These are phyloP conservation scores for Iguana delicatissima DNA, from an alignment of 2,797 vertebrate species.

Conservation along the genomic window DNA sequence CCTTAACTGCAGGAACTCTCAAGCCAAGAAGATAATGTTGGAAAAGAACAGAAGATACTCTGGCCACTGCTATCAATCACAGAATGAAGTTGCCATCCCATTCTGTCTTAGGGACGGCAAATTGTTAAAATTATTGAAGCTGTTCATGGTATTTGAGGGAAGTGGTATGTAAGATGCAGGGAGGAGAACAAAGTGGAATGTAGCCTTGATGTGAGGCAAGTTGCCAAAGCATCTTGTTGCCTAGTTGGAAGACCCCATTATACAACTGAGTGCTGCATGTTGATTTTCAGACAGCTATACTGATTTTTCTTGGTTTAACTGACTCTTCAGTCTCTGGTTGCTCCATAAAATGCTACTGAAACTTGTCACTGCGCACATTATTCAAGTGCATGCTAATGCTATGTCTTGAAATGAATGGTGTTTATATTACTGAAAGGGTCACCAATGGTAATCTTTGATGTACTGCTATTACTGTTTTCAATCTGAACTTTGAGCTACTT, in stretches of 20 bases:
- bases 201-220: not conserved
- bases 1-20: no score
- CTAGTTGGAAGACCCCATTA: not conserved
- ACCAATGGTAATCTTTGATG: not conserved
- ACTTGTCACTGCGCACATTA: not conserved
- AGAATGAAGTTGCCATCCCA: no score
- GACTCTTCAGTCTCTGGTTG: not conserved
- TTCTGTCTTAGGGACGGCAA: no score
- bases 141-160: no score
- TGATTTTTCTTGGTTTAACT: not conserved
- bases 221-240: no score
- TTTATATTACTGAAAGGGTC: not conserved
- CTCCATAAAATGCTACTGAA: not conserved
- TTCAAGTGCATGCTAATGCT: not conserved
- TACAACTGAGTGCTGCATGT: not conserved
- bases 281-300: not conserved
- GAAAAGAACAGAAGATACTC: no score
- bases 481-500: no score
- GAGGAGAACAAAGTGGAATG: not conserved
- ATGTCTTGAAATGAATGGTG: not conserved
- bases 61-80: no score
- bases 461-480: no score
- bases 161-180: no score
- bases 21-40: no score
- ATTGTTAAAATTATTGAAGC: no score